Evolutionary conservation across 2,888 invertebrate genomes (phyloP), one percentile per base, ranked within the genome.

Genomic region (Cenopis cana): DNA sequence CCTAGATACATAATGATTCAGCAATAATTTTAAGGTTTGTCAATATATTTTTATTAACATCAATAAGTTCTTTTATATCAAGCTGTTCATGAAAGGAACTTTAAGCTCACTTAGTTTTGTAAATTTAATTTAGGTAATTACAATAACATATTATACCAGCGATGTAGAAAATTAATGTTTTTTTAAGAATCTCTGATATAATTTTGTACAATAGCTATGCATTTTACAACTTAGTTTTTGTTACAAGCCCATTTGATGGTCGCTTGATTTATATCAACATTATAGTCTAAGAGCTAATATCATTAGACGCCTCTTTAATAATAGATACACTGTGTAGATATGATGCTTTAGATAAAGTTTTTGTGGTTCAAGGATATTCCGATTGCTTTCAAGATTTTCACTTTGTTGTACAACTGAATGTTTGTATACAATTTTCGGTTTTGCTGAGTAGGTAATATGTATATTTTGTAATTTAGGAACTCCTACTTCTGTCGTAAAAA

Each of bases 211-310:
- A 62, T 64, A 55, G 33, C 57, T 18, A 41, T 60, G 75, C 74
- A 76, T 77, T 76, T 79, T 79, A 77, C 78, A 80, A 79, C 78
- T 81, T 78, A 79, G 79, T 80, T 74, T 83, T 85, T 86, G 86
- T 88, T 88, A 85, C 81, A 77, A 79, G 78, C 77, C 90, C 91
- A 92, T 92, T 78, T 87, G 85, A 92, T 92, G 92, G 91, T 84
- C 77, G 88, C 88, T 88, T 83, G 80, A 81, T 56, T 55, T 56
- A 81, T 84, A 83, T 71, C 67, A 67, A 67, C 4, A 52, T 70
- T 65, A 68, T 61, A 67, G 60, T 71, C 54, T 56, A 61, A 71
- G 71, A 71, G 71, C 66, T 71, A 67, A 41, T 59, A 70, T 17
- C 70, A 60, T 70, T 70, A 55, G 70, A 66, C 46, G 18, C 52